Evolutionary conservation across 2,797 vertebrate genomes (phyloP).

Genomic region (Syngnathus acus): DNA sequence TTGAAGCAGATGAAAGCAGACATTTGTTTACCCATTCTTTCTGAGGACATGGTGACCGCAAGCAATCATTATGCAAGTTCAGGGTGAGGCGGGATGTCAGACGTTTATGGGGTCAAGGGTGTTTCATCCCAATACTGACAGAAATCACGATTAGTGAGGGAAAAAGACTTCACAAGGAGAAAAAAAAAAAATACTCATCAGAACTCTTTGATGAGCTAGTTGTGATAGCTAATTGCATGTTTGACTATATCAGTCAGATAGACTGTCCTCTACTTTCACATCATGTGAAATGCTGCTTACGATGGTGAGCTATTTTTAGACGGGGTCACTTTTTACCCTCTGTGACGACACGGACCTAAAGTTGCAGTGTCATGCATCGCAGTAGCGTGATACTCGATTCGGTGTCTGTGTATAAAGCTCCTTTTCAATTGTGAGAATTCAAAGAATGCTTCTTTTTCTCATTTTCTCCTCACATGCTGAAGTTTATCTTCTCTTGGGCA

Average conservation of each 20-base stretch:
- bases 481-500: conserved; percentile 2
- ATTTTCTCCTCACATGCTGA: background rate
- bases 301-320: conserved; percentile 31
- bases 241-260: background rate
- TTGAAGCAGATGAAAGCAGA: conserved; percentile 34
- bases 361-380: conserved; percentile 24
- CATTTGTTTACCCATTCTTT: conserved; percentile 40
- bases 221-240: conserved; percentile 1
- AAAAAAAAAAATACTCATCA: background rate
- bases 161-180: conserved; percentile 14
- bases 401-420: background rate
- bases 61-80: conserved; percentile 20
- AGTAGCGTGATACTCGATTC: conserved; percentile 3
- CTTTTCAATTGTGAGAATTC: background rate
- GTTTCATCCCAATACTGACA: conserved; percentile 20
- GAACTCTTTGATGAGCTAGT: background rate
- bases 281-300: conserved; percentile 24
- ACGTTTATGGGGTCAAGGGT: conserved; percentile 30
- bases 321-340: conserved; percentile 15
- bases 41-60: conserved; percentile 29
- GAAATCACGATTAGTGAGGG: conserved; percentile 5
- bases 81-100: conserved; percentile 14
- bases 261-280: background rate
- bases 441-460: background rate
- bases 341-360: conserved; percentile 19